A percentile compares a stretch with the other conserved stretches of the same genome.
These are phyloP conservation scores for Coptodon rendalli DNA, from an alignment of 2,113 vertebrate genomes.

Conservation along the genomic window DNA sequence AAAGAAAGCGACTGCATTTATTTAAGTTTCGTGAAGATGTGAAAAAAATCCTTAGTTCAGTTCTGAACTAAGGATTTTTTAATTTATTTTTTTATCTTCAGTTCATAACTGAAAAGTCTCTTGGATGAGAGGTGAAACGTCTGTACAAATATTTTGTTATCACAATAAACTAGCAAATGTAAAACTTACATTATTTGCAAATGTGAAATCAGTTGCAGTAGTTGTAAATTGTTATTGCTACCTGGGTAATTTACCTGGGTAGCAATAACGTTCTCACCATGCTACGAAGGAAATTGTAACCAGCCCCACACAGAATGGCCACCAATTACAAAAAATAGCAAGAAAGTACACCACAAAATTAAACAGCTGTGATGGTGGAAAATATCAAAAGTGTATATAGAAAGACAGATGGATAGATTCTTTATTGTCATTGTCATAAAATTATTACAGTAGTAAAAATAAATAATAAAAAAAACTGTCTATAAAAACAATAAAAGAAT, in stretches of 20 bases:
- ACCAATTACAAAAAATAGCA: background rate
- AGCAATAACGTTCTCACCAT: background rate
- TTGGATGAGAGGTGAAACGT: background rate
- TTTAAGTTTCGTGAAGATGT: background rate
- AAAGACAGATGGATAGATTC: background rate
- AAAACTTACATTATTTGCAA: background rate
- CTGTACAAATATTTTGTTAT: background rate
- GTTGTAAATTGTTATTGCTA: background rate
- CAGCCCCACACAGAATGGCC: background rate
- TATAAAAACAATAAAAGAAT: background rate
- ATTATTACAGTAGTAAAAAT: background rate
- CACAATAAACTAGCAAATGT: background rate
- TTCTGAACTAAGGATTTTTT: background rate
- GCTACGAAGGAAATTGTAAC: background rate
- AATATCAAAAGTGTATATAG: background rate
- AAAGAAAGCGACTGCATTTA: background rate
- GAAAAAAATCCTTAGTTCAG: background rate
- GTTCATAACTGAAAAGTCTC: background rate
- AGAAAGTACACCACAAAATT: background rate
- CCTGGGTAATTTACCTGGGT: fast-evolving
- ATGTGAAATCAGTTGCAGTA: background rate
- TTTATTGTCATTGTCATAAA: no score
- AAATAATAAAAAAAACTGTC: background rate
- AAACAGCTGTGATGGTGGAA: background rate
- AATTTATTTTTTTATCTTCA: background rate